Percentiles rank a stretch among this genome's conserved stretches.
phyloP scores from a whole-genome alignment of 2,113 vertebrate species.

The Lanius collurio region DNA sequence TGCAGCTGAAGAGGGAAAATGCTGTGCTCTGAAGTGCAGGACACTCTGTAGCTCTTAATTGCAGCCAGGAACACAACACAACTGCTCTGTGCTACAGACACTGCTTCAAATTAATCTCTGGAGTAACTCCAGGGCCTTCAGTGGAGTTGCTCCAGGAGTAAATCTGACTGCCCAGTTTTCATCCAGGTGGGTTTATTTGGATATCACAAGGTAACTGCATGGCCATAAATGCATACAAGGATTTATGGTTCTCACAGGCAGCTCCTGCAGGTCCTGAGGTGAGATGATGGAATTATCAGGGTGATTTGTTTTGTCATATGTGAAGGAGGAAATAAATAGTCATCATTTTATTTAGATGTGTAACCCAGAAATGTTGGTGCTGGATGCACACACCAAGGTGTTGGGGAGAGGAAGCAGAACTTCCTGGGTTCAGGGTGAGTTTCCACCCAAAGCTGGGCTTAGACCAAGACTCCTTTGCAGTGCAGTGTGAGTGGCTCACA shows the following conservation, averaged over 20 bases:
- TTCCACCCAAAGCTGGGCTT: neutral
- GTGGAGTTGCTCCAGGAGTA: neutral
- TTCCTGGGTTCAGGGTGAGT: neutral
- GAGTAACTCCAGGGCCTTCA: neutral
- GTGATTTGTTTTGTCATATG: conserved; percentile 5
- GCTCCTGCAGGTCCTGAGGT: neutral
- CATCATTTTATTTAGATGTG: neutral
- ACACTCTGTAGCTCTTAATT: neutral
- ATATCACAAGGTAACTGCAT: neutral
- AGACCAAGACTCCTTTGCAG: neutral
- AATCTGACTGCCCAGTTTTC: neutral
- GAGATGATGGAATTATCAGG: conserved; percentile 24
- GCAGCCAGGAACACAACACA: neutral
- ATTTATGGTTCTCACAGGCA: neutral
- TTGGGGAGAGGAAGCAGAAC: neutral
- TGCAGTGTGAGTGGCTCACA: neutral
- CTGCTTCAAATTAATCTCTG: neutral
- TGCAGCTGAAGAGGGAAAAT: conserved; percentile 3
- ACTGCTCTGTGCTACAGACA: neutral
- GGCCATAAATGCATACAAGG: neutral
- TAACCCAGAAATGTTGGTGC: neutral
- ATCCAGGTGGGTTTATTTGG: conserved; percentile 28
- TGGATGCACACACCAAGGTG: neutral
- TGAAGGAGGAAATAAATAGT: neutral
- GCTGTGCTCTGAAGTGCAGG: neutral